Conservation (phyloP, 2,113 vertebrate species). For the Suricata suricatta region DNA sequence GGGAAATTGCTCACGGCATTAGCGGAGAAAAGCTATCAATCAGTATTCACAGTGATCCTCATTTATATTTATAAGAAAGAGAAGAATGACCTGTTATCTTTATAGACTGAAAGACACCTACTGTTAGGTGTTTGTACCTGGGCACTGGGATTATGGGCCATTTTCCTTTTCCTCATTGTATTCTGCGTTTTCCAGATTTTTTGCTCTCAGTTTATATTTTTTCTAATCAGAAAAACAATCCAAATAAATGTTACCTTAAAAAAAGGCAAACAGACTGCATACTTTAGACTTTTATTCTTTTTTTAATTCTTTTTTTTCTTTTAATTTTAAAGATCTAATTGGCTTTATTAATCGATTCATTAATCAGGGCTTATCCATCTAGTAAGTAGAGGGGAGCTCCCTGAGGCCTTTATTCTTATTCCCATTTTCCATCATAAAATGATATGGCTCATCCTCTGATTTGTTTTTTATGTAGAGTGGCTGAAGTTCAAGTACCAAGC, state of each 20-base stretch:
- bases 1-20: not conserved
- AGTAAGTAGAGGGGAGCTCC: not conserved
- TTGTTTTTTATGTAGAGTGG: not conserved
- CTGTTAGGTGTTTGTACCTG: not conserved
- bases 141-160: not conserved
- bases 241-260: not conserved
- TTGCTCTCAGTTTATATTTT: not conserved
- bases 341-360: not conserved
- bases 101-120: not conserved
- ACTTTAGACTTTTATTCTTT: not conserved
- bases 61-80: slow-evolving; percentile 5
- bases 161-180: not conserved
- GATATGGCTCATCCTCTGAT: not conserved
- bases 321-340: not conserved
- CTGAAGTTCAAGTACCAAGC: not conserved
- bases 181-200: not conserved
- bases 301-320: not conserved
- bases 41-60: not conserved
- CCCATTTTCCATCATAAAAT: not conserved
- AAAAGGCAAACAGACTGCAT: not conserved
- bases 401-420: not conserved
- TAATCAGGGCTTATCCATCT: not conserved
- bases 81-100: not conserved
- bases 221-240: not conserved
- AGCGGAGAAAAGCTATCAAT: not conserved